phyloP scores from a whole-genome alignment of 2,113 vertebrate species.

The Sakesphorus luctuosus region DNA sequence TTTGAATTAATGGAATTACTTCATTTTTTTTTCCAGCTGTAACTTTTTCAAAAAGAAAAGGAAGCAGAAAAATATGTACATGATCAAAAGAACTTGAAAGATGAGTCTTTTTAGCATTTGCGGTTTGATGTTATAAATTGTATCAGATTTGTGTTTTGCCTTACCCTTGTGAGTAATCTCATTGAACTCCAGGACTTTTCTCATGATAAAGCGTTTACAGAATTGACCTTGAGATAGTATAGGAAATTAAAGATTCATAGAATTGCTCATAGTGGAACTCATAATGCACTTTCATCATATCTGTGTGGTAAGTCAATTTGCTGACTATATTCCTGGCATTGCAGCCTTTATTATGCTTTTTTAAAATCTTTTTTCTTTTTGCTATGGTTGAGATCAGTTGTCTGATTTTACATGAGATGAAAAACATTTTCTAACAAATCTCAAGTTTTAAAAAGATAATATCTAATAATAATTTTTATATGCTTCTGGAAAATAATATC shows the following conservation, averaged over 20 bases:
- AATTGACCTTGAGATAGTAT: slow-evolving; percentile 9
- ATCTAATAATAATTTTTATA: background rate
- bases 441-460: background rate
- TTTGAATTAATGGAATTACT: background rate
- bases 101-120: background rate
- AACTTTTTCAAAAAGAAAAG: background rate
- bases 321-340: background rate
- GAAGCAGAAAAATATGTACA: background rate
- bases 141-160: background rate
- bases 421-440: background rate
- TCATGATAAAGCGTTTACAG: slow-evolving; percentile 19
- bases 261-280: slow-evolving; percentile 19
- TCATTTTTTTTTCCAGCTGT: background rate
- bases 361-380: background rate
- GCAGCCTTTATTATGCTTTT: background rate
- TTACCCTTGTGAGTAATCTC: slow-evolving; percentile 39
- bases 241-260: slow-evolving; percentile 65
- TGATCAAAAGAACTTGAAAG: slow-evolving; percentile 44
- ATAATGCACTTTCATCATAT: slow-evolving; percentile 33
- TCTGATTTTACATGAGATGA: background rate
- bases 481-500: background rate
- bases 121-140: slow-evolving; percentile 13
- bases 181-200: slow-evolving; percentile 35
- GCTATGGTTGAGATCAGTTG: background rate
- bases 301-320: slow-evolving; percentile 22